Conservation (phyloP, 2,113 vertebrate species). For the Spea bombifrons region DNA sequence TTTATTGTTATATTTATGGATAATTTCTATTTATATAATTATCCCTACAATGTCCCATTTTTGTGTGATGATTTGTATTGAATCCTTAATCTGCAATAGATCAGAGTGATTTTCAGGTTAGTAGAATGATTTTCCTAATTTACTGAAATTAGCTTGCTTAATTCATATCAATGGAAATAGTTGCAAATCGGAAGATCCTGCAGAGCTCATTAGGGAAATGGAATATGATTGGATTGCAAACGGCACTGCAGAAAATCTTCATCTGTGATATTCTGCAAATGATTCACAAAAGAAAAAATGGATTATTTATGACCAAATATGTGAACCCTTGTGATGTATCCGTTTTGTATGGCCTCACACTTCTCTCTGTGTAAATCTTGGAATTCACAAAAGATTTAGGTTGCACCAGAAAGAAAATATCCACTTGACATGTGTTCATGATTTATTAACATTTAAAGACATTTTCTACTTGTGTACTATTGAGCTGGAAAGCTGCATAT, state of each 20-base stretch:
- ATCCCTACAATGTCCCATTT: background rate
- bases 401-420: background rate
- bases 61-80: background rate
- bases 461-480: background rate
- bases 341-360: background rate
- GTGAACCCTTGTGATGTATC: background rate
- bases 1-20: background rate
- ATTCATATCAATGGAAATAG: background rate
- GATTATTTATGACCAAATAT: background rate
- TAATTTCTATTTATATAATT: background rate
- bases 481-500: background rate
- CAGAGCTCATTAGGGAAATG: conserved; percentile 1
- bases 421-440: background rate
- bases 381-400: background rate
- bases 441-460: background rate
- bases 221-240: conserved; percentile 1
- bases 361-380: background rate
- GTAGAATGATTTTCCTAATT: background rate
- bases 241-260: background rate
- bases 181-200: conserved; percentile 2
- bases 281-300: background rate
- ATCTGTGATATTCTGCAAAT: background rate
- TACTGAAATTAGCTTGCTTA: background rate
- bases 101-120: background rate
- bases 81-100: background rate